Conservation (phyloP, 2,888 invertebrate species). For the Balanococcus diminutus region DNA sequence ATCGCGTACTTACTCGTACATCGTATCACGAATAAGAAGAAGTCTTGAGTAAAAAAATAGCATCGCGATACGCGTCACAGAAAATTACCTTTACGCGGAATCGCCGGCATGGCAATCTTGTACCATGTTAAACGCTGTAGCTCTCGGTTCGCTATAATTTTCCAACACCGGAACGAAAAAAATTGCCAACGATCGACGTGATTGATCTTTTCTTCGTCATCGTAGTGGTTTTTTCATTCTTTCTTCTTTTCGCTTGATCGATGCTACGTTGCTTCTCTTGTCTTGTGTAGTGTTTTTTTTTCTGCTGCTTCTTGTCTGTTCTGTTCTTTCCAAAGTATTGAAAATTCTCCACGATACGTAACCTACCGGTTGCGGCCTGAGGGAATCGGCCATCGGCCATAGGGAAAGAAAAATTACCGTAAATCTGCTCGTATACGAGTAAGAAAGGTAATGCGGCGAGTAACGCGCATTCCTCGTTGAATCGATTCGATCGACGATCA, state of each 20-base stretch:
- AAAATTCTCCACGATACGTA: neutral
- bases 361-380: neutral
- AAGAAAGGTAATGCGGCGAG: neutral
- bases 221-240: neutral
- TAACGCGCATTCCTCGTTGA: neutral
- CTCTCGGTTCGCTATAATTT: neutral
- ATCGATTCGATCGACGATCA: neutral
- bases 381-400: no score
- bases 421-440: neutral
- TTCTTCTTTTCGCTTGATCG: neutral
- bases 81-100: conserved; percentile 21
- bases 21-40: neutral
- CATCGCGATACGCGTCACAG: conserved; percentile 23
- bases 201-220: neutral
- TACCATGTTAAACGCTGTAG: neutral
- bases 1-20: neutral
- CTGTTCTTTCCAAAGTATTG: neutral
- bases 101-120: no score
- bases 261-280: neutral
- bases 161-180: conserved; percentile 3
- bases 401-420: neutral
- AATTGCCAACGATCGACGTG: conserved; percentile 22
- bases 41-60: neutral
- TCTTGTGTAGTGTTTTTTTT: no score
- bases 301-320: neutral